These are phyloP conservation scores for Mimas tiliae DNA, from an alignment of 2,888 invertebrate species.

Conservation along the genomic window DNA sequence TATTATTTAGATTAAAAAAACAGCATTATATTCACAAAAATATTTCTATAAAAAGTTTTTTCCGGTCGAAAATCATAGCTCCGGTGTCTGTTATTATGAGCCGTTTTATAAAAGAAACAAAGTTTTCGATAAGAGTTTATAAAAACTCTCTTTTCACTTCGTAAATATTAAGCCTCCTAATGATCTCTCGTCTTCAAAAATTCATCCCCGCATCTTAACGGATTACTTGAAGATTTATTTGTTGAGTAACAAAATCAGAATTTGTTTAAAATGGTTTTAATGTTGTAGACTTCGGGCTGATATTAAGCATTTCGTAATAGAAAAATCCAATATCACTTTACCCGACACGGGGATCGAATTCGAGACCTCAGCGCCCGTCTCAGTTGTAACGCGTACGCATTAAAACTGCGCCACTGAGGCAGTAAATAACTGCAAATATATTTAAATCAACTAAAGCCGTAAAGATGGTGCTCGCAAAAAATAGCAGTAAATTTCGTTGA, in stretches of 20 bases:
- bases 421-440: background rate
- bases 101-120: background rate
- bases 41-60: background rate
- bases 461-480: background rate
- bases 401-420: too few relatives aligned
- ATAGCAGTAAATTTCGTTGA: conserved; percentile 5
- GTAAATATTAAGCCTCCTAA: conserved; percentile 15
- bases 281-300: too few relatives aligned
- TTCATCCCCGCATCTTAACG: background rate
- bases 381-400: too few relatives aligned
- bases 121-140: background rate
- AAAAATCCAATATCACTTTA: too few relatives aligned
- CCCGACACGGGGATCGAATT: too few relatives aligned
- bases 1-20: too few relatives aligned
- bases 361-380: too few relatives aligned
- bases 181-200: conserved; percentile 9
- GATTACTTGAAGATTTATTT: conserved; percentile 14
- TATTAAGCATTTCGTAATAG: too few relatives aligned
- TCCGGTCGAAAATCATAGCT: background rate
- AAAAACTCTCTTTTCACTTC: background rate
- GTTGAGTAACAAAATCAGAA: background rate
- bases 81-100: background rate
- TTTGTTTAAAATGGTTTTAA: background rate
- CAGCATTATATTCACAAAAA: too few relatives aligned
- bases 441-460: background rate